Evolutionary conservation across 1,140 invertebrate genomes (phyloP).

Genomic region (Bombus pyrosoma): DNA sequence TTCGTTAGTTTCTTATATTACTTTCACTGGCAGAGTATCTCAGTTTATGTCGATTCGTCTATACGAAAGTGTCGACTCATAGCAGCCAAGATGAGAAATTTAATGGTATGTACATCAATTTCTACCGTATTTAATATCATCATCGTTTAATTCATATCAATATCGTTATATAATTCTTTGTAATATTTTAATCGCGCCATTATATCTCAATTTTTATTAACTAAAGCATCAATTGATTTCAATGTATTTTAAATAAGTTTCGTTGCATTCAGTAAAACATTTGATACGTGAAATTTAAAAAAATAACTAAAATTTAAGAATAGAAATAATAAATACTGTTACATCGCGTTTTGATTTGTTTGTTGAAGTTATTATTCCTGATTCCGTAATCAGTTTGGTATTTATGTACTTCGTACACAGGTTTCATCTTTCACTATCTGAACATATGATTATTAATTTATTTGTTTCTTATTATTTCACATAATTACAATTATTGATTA

Average conservation of each 20-base stretch:
- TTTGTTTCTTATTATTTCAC: neutral
- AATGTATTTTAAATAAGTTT: neutral
- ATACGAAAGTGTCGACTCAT: slow-evolving; percentile 43
- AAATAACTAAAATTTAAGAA: neutral
- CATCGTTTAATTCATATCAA: neutral
- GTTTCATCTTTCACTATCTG: too few relatives aligned
- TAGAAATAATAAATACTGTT: neutral
- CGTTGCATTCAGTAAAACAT: neutral
- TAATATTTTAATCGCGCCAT: neutral
- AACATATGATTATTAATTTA: neutral
- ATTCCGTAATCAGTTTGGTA: slow-evolving; percentile 21
- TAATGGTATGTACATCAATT: slow-evolving; percentile 47
- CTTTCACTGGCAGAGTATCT: slow-evolving; percentile 58
- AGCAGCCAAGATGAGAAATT: slow-evolving; percentile 26
- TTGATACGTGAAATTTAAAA: neutral
- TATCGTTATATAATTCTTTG: neutral
- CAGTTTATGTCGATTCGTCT: slow-evolving; percentile 52
- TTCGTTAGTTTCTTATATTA: slow-evolving; percentile 63
- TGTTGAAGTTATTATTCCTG: neutral
- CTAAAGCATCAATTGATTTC: neutral
- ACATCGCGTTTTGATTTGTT: neutral
- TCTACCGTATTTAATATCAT: neutral
- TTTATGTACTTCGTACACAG: neutral
- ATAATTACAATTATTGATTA: too few relatives aligned
- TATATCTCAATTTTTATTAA: neutral